These are phyloP conservation scores for Vipera latastei DNA, from an alignment of 2,797 vertebrate species.

Conservation along the genomic window DNA sequence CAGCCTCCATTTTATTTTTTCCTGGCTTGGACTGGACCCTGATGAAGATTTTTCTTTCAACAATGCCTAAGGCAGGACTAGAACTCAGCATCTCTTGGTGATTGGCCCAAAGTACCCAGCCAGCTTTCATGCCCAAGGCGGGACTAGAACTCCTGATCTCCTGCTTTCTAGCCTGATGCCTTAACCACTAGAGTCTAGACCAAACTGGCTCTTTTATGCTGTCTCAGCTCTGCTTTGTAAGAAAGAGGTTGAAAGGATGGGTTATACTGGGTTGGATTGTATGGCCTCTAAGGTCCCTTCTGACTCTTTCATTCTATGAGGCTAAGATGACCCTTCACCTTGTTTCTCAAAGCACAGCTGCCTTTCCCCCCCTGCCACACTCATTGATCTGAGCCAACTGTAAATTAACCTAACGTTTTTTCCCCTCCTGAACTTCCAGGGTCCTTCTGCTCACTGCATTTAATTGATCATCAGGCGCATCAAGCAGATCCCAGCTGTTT, in stretches of 20 bases:
- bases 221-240: background rate
- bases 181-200: background rate
- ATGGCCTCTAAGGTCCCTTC: background rate
- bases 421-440: background rate
- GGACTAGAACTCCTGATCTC: no score
- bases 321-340: background rate
- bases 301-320: background rate
- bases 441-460: background rate
- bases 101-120: no score
- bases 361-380: background rate
- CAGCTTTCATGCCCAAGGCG: rapidly evolving
- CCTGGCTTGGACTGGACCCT: no score
- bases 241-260: background rate
- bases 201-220: background rate
- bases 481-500: background rate
- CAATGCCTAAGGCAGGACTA: no score
- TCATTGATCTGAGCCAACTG: background rate
- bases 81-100: no score
- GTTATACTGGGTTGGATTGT: background rate
- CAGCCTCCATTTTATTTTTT: no score
- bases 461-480: background rate
- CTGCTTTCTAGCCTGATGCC: background rate
- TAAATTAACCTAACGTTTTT: background rate
- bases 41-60: no score
- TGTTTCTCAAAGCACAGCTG: background rate